Evolutionary conservation across 1,140 invertebrate species (phyloP).

Genomic region (Patella vulgata): DNA sequence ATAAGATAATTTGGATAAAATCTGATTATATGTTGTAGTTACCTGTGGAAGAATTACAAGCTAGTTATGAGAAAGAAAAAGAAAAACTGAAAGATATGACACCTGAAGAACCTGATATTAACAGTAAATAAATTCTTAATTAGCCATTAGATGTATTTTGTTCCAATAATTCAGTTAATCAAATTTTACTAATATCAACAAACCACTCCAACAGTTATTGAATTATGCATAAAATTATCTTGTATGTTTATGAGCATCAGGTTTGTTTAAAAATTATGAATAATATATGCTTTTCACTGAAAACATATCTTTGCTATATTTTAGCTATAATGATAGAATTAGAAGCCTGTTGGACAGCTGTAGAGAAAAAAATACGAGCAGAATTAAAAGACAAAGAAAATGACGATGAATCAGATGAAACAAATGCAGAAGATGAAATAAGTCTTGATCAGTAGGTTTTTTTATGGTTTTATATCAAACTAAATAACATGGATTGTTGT

Average conservation of each 20-base stretch:
- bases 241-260: no score
- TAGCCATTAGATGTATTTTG: no score
- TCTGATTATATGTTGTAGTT: constrained; percentile 39
- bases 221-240: no score
- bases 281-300: no score
- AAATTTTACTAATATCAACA: no score
- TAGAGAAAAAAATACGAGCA: constrained; percentile 63
- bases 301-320: no score
- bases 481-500: neutral
- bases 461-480: neutral
- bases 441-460: neutral
- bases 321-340: constrained; percentile 16
- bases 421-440: constrained; percentile 53
- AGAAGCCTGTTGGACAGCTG: constrained; percentile 63
- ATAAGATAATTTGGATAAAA: no score
- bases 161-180: no score
- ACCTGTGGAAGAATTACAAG: constrained; percentile 57
- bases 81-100: constrained; percentile 62
- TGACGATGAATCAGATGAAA: constrained; percentile 43
- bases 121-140: no score
- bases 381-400: constrained; percentile 64
- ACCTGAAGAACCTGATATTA: constrained; percentile 20
- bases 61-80: constrained; percentile 61
- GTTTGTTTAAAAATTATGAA: no score
- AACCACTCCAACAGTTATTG: no score